Base-by-base conservation (phyloP, 2,797 vertebrate genomes). In the Selene dorsalis region DNA sequence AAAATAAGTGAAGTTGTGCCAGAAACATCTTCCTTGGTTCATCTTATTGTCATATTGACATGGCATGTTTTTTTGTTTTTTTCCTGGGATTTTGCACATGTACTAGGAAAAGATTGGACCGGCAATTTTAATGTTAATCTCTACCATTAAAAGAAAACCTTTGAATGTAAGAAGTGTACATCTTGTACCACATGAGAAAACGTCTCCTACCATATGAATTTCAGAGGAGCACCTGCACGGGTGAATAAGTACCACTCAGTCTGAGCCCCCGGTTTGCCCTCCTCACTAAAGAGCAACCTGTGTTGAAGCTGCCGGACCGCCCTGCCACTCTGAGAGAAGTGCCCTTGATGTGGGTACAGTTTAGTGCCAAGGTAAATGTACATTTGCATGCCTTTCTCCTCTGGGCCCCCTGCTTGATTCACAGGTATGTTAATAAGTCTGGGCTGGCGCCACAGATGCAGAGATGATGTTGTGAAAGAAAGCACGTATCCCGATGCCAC, bases 181-280 rank as follows among this genome's bases (percentile, higher is more conserved):
- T 68, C 71, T 79, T 77, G 77, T 81, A 64, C 26, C 58, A 26
- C 35, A 65, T 45, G 70, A 84, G 74, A 41, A 28, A 41, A 72
- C 75, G 87, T 92, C 82, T 79, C 73, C 80, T 76, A 69, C 69
- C 30, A 3, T 63, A 50, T 74, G 43, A 61, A 78, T 90, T 89
- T 92, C 79, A 89, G 88, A 91, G 83, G 55, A 68, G 78, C 88
- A 94, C 89, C 91, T 93, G 92, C 85, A 67, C 80, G 82, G 76
- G 68, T 78, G 77, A 88, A 91, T 83, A 78, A 89, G 76, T 74
- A 53, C 43, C 62, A 73, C 87, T 93, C 85, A 91, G 87, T 84
- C 53, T 35, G 77, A 78, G 78, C 50, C 69, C 84, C 77, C n/a
- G 10, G 58, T 72, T 83, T 85, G 87, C 79, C 77, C 71, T 70